These are phyloP conservation scores for Micronycteris hirsuta DNA, from an alignment of 2,113 vertebrate species.

Conservation along the genomic window DNA sequence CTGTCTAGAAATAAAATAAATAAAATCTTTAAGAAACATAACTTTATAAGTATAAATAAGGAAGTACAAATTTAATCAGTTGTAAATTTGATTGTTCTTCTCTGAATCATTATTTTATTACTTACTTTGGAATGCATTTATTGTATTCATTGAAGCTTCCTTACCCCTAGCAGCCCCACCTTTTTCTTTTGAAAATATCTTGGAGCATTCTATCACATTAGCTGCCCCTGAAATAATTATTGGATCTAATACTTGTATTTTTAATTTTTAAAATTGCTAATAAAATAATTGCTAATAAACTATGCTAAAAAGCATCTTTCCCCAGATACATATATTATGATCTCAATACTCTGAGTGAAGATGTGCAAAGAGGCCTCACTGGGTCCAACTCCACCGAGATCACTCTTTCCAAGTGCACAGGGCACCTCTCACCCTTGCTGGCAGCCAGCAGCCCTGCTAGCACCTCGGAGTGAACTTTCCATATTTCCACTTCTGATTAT, in stretches of 20 bases:
- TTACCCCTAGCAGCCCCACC: background rate
- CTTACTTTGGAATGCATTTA: background rate
- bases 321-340: background rate
- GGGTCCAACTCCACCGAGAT: background rate
- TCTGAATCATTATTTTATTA: slow-evolving; percentile 3
- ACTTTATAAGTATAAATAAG: background rate
- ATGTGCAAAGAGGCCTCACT: background rate
- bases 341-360: background rate
- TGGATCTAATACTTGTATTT: slow-evolving; percentile 33
- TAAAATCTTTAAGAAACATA: background rate
- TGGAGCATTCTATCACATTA: slow-evolving; percentile 17
- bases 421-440: background rate
- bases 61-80: background rate
- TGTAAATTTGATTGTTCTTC: background rate
- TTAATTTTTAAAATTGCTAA: slow-evolving; percentile 45
- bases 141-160: background rate
- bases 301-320: slow-evolving; percentile 30
- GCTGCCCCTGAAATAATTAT: slow-evolving; percentile 7
- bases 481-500: background rate
- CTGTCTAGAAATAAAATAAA: no score
- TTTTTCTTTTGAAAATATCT: slow-evolving; percentile 41
- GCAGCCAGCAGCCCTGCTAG: background rate
- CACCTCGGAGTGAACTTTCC: background rate
- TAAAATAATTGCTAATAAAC: slow-evolving; percentile 55
- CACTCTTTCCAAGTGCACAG: background rate